Evolutionary conservation across 2,888 invertebrate genomes (phyloP).

Genomic region (Patella depressa): DNA sequence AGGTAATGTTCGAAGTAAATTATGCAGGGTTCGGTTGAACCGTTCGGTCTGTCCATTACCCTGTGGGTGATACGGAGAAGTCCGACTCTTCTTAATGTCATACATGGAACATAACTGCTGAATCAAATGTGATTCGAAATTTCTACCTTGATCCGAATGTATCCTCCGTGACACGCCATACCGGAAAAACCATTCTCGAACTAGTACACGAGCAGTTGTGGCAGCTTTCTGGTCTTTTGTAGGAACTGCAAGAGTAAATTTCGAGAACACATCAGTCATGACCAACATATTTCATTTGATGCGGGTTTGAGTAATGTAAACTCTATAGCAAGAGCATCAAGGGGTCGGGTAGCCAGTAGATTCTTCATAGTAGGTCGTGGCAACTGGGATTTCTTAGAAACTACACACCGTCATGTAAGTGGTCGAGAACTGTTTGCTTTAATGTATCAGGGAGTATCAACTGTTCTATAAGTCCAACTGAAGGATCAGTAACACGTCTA

Average conservation of each 20-base stretch:
- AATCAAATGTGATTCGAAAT: background rate
- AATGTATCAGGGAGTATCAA: conserved; percentile 20
- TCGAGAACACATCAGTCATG: conserved; percentile 41
- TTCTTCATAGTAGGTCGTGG: conserved; percentile 21
- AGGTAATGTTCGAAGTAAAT: conserved; percentile 24
- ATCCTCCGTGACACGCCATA: background rate
- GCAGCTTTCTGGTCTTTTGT: conserved; percentile 34
- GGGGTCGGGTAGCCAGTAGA: conserved; percentile 34
- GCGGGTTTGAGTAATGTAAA: conserved; percentile 40
- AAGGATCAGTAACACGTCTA: conserved; percentile 14
- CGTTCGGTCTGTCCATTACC: conserved; percentile 26
- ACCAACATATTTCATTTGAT: conserved; percentile 41
- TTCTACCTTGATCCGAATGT: background rate
- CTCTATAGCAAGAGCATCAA: conserved; percentile 43
- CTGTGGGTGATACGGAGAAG: conserved; percentile 29
- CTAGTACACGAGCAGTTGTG: conserved; percentile 17
- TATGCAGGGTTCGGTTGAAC: conserved; percentile 30
- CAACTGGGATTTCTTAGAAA: conserved; percentile 22
- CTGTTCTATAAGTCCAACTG: conserved; percentile 19
- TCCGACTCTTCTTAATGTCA: conserved; percentile 21
- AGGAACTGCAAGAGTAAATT: conserved; percentile 34
- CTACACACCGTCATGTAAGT: conserved; percentile 36
- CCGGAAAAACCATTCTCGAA: background rate
- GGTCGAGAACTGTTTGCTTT: conserved; percentile 18
- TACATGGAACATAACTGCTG: conserved; percentile 22